Base-by-base conservation (phyloP, 1,140 invertebrate genomes). In the Aphelinus certus region DNA sequence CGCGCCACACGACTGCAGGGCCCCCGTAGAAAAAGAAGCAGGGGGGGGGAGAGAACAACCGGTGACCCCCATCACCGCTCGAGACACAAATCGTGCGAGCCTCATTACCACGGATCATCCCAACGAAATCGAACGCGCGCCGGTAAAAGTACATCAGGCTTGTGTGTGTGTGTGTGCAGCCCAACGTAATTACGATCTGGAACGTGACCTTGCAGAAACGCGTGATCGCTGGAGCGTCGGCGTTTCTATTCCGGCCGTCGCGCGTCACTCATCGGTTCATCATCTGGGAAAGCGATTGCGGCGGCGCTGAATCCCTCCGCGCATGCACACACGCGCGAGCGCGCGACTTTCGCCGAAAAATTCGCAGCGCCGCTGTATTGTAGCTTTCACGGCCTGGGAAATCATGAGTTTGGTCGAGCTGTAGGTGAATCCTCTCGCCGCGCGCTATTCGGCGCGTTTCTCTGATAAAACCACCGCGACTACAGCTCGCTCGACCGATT, bases 151-250 rank as follows among this genome's bases (percentile, higher is more conserved):
- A 26, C 26, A 26, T 26, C n/a, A n/a, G n/a, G n/a, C n/a, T n/a
- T n/a, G n/a, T n/a, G n/a, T 26, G 26, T 26, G 26, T 26, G 26
- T 26, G 26, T 26, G 26, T 26, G 26, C 26, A 26, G 26, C 26
- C 26, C 10, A 58, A 58, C 26, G n/a, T n/a, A 61, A 61, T 61
- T 61, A 47, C 42, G 55, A 72, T 60, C 71, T 58, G 60, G 71
- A 72, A 72, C 71, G 62, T 72, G 71, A 73, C 71, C 71, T 73
- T 73, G 71, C 63, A 26, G 61, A 73, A 67, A 73, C 49, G 57
- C 60, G 60, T 26, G 60, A 62, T 49, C 62, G 46, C 7, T 7
- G 51, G 2, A 10, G 26, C n/a, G 47, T 51, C 63, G 26, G 56
- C 61, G 51, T 65, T 65, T 66, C 53, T 73, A 65, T 63, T 55